Percentiles rank a stretch among this genome's conserved stretches.
These are phyloP conservation scores for Chromobotia macracanthus DNA, from an alignment of 2,797 vertebrate genomes.

Conservation along the genomic window DNA sequence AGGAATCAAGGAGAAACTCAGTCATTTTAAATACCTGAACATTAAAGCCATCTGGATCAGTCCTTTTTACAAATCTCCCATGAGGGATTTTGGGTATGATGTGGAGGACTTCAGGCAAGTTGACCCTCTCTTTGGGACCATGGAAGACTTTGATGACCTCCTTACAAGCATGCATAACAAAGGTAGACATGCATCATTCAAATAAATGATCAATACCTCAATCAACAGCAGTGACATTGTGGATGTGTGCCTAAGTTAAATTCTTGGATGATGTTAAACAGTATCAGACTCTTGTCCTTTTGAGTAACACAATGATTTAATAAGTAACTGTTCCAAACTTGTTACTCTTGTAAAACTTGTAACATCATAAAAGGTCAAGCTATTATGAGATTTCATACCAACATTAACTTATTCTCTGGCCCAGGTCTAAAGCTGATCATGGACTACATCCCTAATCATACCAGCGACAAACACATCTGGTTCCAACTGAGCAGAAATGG, in stretches of 20 bases:
- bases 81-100: slow-evolving; percentile 89
- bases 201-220: background rate
- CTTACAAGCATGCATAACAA: slow-evolving; percentile 85
- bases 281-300: background rate
- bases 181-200: slow-evolving; percentile 72
- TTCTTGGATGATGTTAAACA: background rate
- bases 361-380: background rate
- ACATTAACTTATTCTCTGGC: background rate
- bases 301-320: background rate
- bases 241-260: background rate
- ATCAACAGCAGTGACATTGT: background rate
- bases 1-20: slow-evolving; percentile 90
- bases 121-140: slow-evolving; percentile 92
- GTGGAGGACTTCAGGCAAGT: slow-evolving; percentile 89
- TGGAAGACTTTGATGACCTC: slow-evolving; percentile 90
- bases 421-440: slow-evolving; percentile 93
- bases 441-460: slow-evolving; percentile 97
- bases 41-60: slow-evolving; percentile 91
- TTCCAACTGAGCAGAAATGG: slow-evolving; percentile 87
- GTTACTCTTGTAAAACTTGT: background rate
- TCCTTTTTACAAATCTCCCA: slow-evolving; percentile 89
- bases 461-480: slow-evolving; percentile 92
- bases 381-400: no score
- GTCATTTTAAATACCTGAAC: slow-evolving; percentile 85
- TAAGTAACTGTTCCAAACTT: background rate